Evolutionary conservation across 2,797 vertebrate genomes (phyloP).

Genomic region (Melanogrammus aeglefinus): DNA sequence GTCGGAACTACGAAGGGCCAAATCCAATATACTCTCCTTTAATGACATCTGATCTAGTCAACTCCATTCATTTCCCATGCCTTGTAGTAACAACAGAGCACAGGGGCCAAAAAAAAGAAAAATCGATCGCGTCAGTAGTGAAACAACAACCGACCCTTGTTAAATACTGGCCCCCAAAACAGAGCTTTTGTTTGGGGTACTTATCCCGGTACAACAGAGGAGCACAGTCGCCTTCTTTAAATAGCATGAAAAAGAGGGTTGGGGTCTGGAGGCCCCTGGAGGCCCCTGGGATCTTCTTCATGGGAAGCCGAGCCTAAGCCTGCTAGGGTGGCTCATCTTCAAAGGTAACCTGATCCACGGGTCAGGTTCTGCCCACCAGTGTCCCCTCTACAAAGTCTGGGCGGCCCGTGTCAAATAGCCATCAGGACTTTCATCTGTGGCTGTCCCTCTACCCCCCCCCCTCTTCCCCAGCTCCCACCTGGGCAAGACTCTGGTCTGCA

Average conservation of each 20-base stretch:
- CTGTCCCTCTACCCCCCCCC: slow-evolving; percentile 40
- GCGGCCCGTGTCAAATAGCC: slow-evolving; percentile 56
- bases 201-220: slow-evolving; percentile 23
- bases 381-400: slow-evolving; percentile 40
- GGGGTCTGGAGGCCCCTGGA: slow-evolving; percentile 30
- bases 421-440: slow-evolving; percentile 62
- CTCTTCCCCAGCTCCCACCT: slow-evolving; percentile 32
- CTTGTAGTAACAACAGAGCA: slow-evolving; percentile 1
- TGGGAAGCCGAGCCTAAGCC: slow-evolving; percentile 41
- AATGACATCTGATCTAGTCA: slow-evolving; percentile 22
- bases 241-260: slow-evolving; percentile 2
- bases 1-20: slow-evolving; percentile 5
- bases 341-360: slow-evolving; percentile 69
- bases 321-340: slow-evolving; percentile 57
- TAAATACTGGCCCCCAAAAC: background rate
- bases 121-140: background rate
- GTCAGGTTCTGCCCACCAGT: slow-evolving; percentile 64
- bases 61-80: background rate
- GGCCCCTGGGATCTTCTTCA: slow-evolving; percentile 34
- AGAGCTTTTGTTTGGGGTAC: too few relatives aligned
- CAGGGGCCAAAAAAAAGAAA: background rate
- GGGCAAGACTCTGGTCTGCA: slow-evolving; percentile 33
- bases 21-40: slow-evolving; percentile 20
- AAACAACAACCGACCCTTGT: background rate
- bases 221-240: slow-evolving; percentile 27